Conservation (phyloP, 2,113 vertebrate species). For the Ia io region DNA sequence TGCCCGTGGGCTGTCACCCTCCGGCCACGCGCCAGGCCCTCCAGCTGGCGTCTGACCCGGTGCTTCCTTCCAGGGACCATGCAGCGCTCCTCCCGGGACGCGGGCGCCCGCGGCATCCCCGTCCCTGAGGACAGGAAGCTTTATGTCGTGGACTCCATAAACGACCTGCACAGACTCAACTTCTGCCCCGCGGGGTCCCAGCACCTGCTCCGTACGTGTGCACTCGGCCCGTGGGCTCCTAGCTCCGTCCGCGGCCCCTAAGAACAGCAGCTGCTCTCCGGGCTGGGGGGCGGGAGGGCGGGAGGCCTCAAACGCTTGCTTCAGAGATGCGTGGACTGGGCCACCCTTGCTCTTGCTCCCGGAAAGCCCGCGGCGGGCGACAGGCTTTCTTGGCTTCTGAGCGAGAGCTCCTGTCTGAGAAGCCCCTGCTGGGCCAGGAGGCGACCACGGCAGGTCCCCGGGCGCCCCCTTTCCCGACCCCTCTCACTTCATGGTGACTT, state of each 20-base stretch:
- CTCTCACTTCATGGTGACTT: neutral
- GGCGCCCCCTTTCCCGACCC: neutral
- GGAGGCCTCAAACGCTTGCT: fast-evolving
- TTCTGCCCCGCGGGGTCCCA: conserved; percentile 75
- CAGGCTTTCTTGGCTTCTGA: neutral
- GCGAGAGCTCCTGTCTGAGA: too few species aligned
- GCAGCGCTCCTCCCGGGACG: conserved; percentile 77
- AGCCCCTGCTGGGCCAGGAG: too few species aligned
- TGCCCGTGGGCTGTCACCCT: neutral
- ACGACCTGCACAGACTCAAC: conserved; percentile 84
- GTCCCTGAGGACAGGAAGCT: conserved; percentile 81
- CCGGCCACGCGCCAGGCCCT: too few species aligned
- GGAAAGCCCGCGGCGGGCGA: neutral
- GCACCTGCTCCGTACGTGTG: conserved; percentile 66
- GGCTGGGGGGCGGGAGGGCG: neutral
- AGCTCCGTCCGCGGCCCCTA: neutral
- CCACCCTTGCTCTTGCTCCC: neutral
- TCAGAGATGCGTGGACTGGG: neutral
- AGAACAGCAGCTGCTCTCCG: neutral
- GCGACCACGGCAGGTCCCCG: neutral
- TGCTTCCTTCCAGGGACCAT: conserved; percentile 78
- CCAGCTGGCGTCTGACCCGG: neutral
- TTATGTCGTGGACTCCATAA: conserved; percentile 86
- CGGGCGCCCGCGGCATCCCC: conserved; percentile 32
- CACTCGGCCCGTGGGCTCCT: neutral